Base-by-base conservation (phyloP, 2,113 vertebrate genomes). In the Tursiops truncatus region DNA sequence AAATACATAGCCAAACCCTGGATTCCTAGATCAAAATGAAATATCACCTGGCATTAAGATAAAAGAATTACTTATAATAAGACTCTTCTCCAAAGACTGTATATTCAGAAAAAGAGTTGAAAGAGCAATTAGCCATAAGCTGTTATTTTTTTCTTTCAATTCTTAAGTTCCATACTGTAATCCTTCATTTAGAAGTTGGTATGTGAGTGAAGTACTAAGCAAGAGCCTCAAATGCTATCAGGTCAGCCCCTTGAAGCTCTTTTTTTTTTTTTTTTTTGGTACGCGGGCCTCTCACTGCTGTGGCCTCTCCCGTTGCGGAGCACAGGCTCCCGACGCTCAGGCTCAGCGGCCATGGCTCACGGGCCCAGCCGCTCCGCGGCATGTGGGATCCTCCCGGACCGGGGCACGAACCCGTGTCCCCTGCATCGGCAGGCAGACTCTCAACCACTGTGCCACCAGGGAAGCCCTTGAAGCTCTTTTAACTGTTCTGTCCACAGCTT, bases 1-100 rank as follows among this genome's bases (percentile, higher is more conserved):
- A 96, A 92, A 93, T 87, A 73, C 28, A 44, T 81, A 80, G 25
- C 60, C 36, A 95, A 97, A 92, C n/a, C 31, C 47, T 81, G 58
- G 67, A 95, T 91, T 93, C 71, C 74, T 90, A 94, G 60, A 96
- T 88, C 74, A 97, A 97, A 97, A 96, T 94, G 92, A 97, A 97
- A 44, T 96, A 95, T 76, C 33, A 62, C 62, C 95, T 97, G 89
- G 95, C 97, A 95, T 15, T 82, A 87, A 98, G 80, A 97, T 92
- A 93, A 98, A 98, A 97, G 87, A 50, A 92, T 92, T 94, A 71
- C 76, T 97, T 91, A 88, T 41, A 89, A 81, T 92, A 95, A 91
- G 63, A 84, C 56, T 47, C 97, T 82, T 89, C 25, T 89, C 50
- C 80, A 96, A 95, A 96, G 53, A 95, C 21, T 73, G 9, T 73